phyloP scores from a whole-genome alignment of 2,797 vertebrate genomes.

The Sebastes steindachneri region DNA sequence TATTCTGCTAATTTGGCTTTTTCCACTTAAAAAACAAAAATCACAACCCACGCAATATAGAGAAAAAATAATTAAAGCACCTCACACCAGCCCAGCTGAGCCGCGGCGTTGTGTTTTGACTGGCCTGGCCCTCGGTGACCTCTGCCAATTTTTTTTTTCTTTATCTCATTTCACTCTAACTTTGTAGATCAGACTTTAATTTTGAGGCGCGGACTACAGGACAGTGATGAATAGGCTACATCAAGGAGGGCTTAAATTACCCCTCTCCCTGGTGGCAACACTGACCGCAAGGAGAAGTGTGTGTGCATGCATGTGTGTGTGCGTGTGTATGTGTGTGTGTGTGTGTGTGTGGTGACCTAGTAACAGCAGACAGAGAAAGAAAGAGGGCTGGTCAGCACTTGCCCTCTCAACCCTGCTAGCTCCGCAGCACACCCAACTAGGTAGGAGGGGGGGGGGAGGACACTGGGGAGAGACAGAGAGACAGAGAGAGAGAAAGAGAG shows the following conservation, averaged over 20 bases:
- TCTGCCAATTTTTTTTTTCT: conserved; percentile 92
- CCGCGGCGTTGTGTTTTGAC: conserved; percentile 84
- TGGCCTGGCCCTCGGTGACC: conserved; percentile 90
- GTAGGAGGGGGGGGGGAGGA: conserved; percentile 24
- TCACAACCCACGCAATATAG: conserved; percentile 56
- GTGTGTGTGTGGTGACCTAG: conserved; percentile 71
- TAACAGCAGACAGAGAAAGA: conserved; percentile 86
- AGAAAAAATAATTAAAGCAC: conserved; percentile 4
- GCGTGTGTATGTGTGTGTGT: conserved; percentile 42
- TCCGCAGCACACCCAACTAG: conserved; percentile 80
- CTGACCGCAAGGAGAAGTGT: conserved; percentile 77
- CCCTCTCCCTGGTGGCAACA: conserved; percentile 90
- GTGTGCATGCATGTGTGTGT: conserved; percentile 12
- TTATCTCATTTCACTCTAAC: conserved; percentile 94
- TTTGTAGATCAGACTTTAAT: conserved; percentile 99
- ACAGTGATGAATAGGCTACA: conserved; percentile 99
- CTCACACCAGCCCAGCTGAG: conserved; percentile 16
- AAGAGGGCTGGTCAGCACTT: conserved; percentile 90
- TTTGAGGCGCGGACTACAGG: conserved; percentile 90
- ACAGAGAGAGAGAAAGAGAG: conserved; percentile 6
- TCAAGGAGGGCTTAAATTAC: conserved; percentile 97
- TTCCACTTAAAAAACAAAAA: conserved; percentile 82
- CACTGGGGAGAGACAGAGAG: conserved; percentile 25
- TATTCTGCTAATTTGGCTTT: conserved; percentile 68
- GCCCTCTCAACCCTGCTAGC: conserved; percentile 89